Base-by-base conservation (phyloP, 2,888 invertebrate genomes). In the Lasioglossum malachurum region DNA sequence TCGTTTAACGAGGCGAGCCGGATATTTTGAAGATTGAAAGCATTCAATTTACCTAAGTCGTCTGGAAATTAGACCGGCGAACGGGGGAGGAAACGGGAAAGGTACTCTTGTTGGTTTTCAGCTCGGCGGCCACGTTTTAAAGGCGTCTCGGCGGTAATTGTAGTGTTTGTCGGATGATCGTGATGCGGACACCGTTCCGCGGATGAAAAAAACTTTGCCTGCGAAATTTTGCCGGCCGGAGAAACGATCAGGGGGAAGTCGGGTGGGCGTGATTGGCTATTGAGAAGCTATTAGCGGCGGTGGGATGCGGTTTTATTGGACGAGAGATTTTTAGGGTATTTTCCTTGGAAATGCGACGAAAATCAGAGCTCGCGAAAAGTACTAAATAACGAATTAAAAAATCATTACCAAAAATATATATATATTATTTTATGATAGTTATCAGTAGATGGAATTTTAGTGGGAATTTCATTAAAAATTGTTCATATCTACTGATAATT, bases 11-110 rank as follows among this genome's bases (percentile, higher is more conserved):
- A 35, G 57, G 64, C 60, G 57, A 60, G 57, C 19, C 31, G 71
- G 71, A 72, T 75, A 78, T 84, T 84, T 83, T 75, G 23, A 72
- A 78, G 75, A 83, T 75, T 49, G 74, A 72, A 72, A 75, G 60
- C 75, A 23, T 78, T 72, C 71, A 41, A 83, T 83, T 84, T 83
- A 74, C 35, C 60, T 38, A 67, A 75, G 84, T 75, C 78, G 35
- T n/a, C 14, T 57, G 84, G 49, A 75, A 78, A 78, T 85, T 84
- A 75, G 53, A 64, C 19, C 49, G 23, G 27, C 44, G 16, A 53
- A 14, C 31, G 41, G 0, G 49, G 10, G 71, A 23, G 4, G 23
- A 16, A 4, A 31, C 1, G 19, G 49, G 12, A 3, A 23, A 23
- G 19, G 12, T 35, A 31, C 44, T 74, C 35, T 23, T 35, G 35